Percentiles rank a stretch among this genome's conserved stretches.
Evolutionary conservation across 2,113 vertebrate species (phyloP).

Genomic region (Sebastes fasciatus): DNA sequence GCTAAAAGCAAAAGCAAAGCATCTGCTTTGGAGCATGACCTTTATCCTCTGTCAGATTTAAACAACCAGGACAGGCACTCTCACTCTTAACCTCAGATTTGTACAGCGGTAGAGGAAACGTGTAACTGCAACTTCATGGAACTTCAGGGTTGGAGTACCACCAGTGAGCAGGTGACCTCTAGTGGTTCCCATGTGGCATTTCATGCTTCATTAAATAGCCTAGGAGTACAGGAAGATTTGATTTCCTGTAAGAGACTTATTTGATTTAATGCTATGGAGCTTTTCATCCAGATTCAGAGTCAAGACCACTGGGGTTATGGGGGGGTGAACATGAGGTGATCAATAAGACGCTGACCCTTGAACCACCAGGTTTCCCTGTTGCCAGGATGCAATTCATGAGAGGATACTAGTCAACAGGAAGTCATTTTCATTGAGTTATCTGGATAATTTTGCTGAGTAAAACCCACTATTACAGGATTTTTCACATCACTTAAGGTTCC

Average conservation of each 20-base stretch:
- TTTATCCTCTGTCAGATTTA: not conserved
- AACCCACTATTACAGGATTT: not conserved
- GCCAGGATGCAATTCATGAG: not conserved
- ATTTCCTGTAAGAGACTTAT: not conserved
- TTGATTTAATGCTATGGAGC: not conserved
- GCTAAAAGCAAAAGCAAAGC: not conserved
- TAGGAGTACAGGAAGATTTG: not conserved
- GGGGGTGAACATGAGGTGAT: not conserved
- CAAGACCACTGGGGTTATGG: not conserved
- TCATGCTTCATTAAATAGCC: not conserved
- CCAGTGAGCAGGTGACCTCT: slow-evolving; percentile 21
- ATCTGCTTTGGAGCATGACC: not conserved
- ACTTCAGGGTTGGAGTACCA: not conserved
- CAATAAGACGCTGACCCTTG: too few relatives aligned
- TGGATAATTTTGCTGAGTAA: not conserved
- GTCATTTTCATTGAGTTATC: not conserved
- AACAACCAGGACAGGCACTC: not conserved
- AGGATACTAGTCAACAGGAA: not conserved
- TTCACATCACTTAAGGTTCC: not conserved
- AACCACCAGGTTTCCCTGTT: not conserved
- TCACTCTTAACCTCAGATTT: not conserved
- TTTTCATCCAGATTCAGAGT: not conserved
- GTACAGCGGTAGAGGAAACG: not conserved
- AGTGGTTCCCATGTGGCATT: slow-evolving; percentile 11
- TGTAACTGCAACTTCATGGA: not conserved